Conservation (phyloP, 1,140 invertebrate species). For the Dinoponera quadriceps region DNA sequence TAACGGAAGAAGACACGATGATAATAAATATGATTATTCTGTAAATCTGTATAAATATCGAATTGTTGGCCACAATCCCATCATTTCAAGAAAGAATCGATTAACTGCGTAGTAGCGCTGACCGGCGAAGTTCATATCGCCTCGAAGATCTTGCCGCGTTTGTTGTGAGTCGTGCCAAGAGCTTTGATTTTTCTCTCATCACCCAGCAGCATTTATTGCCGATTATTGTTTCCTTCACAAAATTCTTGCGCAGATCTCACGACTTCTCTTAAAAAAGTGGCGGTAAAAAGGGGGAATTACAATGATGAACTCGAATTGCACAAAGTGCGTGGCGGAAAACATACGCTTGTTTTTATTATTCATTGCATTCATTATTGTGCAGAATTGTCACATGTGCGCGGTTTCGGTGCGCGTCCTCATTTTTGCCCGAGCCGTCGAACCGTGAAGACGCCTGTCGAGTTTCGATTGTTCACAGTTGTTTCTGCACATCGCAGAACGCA, state of each 20-base stretch:
- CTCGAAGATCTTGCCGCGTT: neutral
- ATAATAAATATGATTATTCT: neutral
- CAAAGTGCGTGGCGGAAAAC: slow-evolving; percentile 7
- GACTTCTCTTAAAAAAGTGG: neutral
- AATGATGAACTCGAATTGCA: neutral
- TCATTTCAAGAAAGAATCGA: slow-evolving; percentile 16
- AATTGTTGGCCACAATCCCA: slow-evolving; percentile 33
- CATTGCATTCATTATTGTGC: neutral
- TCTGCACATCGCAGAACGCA: too few species aligned
- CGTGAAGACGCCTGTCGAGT: neutral
- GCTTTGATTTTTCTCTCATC: neutral
- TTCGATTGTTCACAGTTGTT: too few species aligned
- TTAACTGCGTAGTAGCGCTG: slow-evolving; percentile 16
- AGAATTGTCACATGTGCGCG: neutral
- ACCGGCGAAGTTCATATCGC: slow-evolving; percentile 34
- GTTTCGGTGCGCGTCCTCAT: neutral
- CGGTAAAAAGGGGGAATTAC: neutral
- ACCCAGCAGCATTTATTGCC: neutral
- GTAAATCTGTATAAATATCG: slow-evolving; percentile 19
- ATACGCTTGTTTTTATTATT: slow-evolving; percentile 17
- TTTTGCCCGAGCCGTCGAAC: neutral
- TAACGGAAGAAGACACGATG: neutral
- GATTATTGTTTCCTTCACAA: neutral
- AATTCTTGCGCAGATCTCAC: neutral
- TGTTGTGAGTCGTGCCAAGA: neutral